These are phyloP conservation scores for Polypterus senegalus DNA, from an alignment of 2,113 vertebrate genomes.

Conservation along the genomic window DNA sequence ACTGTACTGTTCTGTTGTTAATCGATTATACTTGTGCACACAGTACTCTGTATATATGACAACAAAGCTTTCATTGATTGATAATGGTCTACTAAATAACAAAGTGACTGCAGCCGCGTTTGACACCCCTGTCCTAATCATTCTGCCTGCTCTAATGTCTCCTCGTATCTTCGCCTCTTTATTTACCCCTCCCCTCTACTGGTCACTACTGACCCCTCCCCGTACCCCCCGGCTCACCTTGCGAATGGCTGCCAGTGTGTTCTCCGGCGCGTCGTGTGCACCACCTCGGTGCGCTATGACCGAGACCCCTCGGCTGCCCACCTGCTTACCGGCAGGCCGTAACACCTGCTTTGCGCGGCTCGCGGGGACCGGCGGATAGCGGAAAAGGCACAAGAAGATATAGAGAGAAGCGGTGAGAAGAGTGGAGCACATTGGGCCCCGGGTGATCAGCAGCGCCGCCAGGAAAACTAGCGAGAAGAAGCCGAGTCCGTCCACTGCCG, in stretches of 20 bases:
- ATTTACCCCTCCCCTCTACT: not conserved
- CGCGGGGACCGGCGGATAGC: slow-evolving; percentile 57
- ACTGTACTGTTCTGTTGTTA: no score
- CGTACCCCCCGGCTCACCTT: slow-evolving; percentile 45
- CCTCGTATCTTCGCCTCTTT: not conserved
- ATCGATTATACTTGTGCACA: no score
- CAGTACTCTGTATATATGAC: no score
- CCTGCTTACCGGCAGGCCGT: slow-evolving; percentile 35
- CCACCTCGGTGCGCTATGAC: slow-evolving; percentile 78
- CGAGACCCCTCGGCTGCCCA: slow-evolving; percentile 29
- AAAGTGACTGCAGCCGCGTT: no score
- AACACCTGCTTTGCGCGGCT: slow-evolving; percentile 58
- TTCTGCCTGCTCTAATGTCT: no score
- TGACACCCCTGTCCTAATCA: no score
- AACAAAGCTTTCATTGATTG: no score
- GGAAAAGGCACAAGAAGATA: slow-evolving; percentile 52
- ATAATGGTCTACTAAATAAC: no score
- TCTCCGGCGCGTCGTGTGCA: slow-evolving; percentile 85
- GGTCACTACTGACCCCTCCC: no score
- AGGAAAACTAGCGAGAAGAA: slow-evolving; percentile 55
- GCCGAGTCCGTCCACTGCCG: slow-evolving; percentile 46
- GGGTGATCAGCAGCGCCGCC: slow-evolving; percentile 47
- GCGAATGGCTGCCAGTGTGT: slow-evolving; percentile 76
- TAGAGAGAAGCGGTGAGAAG: slow-evolving; percentile 54
- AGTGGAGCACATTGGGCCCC: slow-evolving; percentile 57